Percentiles rank a stretch among this genome's conserved stretches.
Evolutionary conservation across 2,888 invertebrate genomes (phyloP).

Genomic region (Hybos culiciformis): DNA sequence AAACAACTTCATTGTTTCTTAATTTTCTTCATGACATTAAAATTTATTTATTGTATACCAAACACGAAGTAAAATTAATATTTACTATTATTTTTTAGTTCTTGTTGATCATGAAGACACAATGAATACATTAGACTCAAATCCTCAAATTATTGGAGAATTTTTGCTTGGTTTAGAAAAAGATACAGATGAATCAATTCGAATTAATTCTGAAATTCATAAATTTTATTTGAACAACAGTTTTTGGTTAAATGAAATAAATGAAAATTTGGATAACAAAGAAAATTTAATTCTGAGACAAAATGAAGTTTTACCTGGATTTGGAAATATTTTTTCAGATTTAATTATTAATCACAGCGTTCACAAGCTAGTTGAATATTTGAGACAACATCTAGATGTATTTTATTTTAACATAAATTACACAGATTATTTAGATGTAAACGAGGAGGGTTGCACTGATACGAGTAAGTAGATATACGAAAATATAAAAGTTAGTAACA

Average conservation of each 20-base stretch:
- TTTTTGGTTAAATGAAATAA: not conserved
- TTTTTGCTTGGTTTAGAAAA: constrained; percentile 31
- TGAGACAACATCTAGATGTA: constrained; percentile 40
- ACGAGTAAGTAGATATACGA: no score
- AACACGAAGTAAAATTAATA: no score
- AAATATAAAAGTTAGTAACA: no score
- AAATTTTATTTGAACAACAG: not conserved
- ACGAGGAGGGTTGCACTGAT: no score
- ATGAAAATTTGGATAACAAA: constrained; percentile 1
- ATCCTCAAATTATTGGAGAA: no score
- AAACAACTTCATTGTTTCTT: no score
- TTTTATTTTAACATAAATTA: constrained; percentile 48
- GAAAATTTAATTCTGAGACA: not conserved
- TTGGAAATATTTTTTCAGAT: constrained; percentile 42
- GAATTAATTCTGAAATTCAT: constrained; percentile 29
- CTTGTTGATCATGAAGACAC: no score
- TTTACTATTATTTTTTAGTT: no score
- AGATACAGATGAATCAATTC: constrained; percentile 26
- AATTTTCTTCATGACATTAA: no score
- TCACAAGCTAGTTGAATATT: constrained; percentile 42
- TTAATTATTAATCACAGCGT: constrained; percentile 41
- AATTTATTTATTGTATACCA: no score
- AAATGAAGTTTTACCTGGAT: constrained; percentile 4
- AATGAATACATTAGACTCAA: no score
- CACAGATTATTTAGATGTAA: no score